phyloP scores from a whole-genome alignment of 2,888 invertebrate species.

The Ferdinandea cuprea region DNA sequence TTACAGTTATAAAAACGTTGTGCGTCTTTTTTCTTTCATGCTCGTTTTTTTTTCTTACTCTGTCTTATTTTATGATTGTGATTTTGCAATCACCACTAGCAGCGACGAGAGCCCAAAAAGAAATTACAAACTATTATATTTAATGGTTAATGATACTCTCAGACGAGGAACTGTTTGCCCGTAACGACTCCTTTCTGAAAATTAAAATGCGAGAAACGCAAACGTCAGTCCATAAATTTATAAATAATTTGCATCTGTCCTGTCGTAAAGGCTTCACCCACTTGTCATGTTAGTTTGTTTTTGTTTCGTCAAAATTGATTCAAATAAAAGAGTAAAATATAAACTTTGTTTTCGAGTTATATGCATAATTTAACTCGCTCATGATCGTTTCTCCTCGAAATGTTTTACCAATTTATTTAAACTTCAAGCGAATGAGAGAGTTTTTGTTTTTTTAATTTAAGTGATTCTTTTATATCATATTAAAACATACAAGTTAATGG shows the following conservation, averaged over 20 bases:
- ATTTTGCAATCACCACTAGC: slow-evolving; percentile 49
- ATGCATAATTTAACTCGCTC: neutral
- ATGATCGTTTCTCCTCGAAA: neutral
- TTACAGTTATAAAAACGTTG: slow-evolving; percentile 58
- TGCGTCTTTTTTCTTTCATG: neutral
- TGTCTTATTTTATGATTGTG: slow-evolving; percentile 58
- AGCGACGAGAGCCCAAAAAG: slow-evolving; percentile 28
- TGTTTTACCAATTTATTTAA: neutral
- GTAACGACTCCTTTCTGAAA: slow-evolving; percentile 59
- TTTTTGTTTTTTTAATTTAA: no score
- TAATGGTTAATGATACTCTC: slow-evolving; percentile 56
- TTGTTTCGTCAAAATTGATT: slow-evolving; percentile 24
- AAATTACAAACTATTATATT: slow-evolving; percentile 62
- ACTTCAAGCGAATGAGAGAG: neutral
- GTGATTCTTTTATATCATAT: neutral
- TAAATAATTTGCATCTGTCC: slow-evolving; percentile 65
- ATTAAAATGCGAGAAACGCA: slow-evolving; percentile 67
- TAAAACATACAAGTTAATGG: slow-evolving; percentile 28
- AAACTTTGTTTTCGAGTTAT: neutral
- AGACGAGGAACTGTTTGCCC: slow-evolving; percentile 30
- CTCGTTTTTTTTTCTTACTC: neutral
- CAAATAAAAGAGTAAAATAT: slow-evolving; percentile 10
- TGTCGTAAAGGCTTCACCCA: slow-evolving; percentile 59
- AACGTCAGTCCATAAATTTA: slow-evolving; percentile 69
- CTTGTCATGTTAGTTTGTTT: slow-evolving; percentile 49